Percentiles rank a stretch among this genome's conserved stretches.
phyloP scores from a whole-genome alignment of 2,797 vertebrate species.

The Sparidentex hasta region DNA sequence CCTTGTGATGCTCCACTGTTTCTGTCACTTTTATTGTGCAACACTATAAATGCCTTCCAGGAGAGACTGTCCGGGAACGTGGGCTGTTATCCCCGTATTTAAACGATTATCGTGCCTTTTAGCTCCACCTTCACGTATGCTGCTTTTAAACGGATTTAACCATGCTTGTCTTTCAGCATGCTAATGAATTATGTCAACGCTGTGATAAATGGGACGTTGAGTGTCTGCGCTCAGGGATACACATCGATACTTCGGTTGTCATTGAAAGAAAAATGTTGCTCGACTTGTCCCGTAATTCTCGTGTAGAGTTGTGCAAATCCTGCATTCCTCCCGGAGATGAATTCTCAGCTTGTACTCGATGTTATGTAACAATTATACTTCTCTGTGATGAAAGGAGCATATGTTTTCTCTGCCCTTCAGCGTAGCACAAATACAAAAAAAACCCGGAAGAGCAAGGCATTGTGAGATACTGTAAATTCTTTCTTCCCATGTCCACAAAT shows the following conservation, averaged over 20 bases:
- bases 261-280: background rate
- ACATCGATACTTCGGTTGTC: background rate
- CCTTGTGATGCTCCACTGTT: background rate
- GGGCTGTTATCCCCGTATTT: background rate
- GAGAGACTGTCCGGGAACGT: background rate
- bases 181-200: constrained; percentile 4
- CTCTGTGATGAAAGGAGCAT: constrained; percentile 24
- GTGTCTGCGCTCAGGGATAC: background rate
- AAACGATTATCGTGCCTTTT: background rate
- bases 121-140: background rate
- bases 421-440: constrained; percentile 16
- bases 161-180: background rate
- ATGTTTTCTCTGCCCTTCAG: constrained; percentile 4
- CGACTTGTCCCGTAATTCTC: background rate
- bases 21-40: background rate
- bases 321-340: background rate
- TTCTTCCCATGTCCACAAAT: constrained; percentile 11
- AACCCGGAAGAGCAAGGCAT: constrained; percentile 11
- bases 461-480: constrained; percentile 11
- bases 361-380: constrained; percentile 21
- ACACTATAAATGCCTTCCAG: background rate
- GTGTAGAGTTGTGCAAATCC: background rate
- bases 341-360: constrained; percentile 24
- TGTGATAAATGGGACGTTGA: background rate
- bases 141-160: background rate